A percentile compares a stretch with the other conserved stretches of the same genome.
Conservation (phyloP, 2,888 invertebrate genomes). For the Xestia xanthographa region DNA sequence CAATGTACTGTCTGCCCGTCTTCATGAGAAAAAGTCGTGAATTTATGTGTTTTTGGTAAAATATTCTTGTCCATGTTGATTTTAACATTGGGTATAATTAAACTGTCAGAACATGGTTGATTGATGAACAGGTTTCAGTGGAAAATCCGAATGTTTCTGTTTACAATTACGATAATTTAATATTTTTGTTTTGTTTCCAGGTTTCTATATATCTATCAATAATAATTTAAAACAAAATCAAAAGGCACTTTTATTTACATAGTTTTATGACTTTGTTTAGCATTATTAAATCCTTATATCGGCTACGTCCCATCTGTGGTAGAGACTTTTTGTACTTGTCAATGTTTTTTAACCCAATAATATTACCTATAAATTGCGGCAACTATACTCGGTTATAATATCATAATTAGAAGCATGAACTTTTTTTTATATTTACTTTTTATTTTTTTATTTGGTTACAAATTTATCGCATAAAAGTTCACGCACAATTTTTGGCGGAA, state of each 20-base stretch:
- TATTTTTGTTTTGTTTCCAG: conserved; percentile 4
- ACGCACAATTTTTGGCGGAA: too few species aligned
- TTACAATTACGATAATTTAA: conserved; percentile 20
- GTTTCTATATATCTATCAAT: neutral
- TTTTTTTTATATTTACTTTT: too few species aligned
- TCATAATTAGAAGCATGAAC: too few species aligned
- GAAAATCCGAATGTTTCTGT: conserved; percentile 12
- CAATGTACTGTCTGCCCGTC: neutral
- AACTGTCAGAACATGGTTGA: conserved; percentile 30
- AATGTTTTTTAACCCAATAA: too few species aligned
- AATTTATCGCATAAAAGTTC: too few species aligned
- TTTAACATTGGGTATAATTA: conserved; percentile 40
- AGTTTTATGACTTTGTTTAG: neutral
- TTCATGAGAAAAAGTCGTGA: neutral
- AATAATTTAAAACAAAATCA: neutral
- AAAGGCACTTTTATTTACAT: neutral
- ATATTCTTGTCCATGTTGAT: conserved; percentile 35
- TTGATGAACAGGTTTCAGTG: conserved; percentile 24
- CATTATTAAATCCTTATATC: too few species aligned
- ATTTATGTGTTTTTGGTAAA: neutral
- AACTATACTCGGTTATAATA: too few species aligned
- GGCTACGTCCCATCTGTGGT: neutral
- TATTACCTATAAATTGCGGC: too few species aligned
- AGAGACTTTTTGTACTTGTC: neutral
- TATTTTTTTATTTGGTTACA: too few species aligned